These are phyloP conservation scores for Pyrocoelia pectoralis DNA, from an alignment of 2,888 invertebrate genomes.

Conservation along the genomic window DNA sequence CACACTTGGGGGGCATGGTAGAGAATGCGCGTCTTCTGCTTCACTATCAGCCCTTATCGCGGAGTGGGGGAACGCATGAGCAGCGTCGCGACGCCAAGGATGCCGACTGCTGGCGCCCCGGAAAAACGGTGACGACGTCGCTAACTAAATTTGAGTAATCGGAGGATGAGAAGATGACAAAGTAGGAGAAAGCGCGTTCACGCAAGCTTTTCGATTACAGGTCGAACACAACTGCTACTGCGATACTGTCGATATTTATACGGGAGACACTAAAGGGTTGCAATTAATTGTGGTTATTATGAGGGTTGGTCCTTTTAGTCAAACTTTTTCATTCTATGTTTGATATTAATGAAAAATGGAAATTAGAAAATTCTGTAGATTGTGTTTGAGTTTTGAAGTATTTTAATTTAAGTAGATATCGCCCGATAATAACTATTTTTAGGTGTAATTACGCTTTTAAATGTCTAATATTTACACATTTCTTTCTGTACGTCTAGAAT, in stretches of 20 bases:
- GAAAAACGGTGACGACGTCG: slow-evolving; percentile 40
- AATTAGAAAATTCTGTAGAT: slow-evolving; percentile 4
- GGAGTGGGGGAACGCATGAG: slow-evolving; percentile 61
- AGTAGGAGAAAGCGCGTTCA: slow-evolving; percentile 33
- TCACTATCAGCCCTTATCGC: slow-evolving; percentile 61
- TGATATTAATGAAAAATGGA: slow-evolving; percentile 6
- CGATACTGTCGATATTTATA: slow-evolving; percentile 4
- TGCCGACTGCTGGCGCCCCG: slow-evolving; percentile 60
- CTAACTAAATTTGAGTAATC: slow-evolving; percentile 23
- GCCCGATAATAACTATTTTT: background rate
- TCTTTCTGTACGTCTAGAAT: too few relatives aligned
- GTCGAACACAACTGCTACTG: slow-evolving; percentile 17
- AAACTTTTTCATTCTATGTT: background rate
- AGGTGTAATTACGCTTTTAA: too few relatives aligned
- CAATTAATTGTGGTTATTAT: slow-evolving; percentile 19
- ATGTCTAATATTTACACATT: too few relatives aligned
- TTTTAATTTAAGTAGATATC: background rate
- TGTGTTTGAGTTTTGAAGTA: background rate
- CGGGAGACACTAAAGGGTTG: slow-evolving; percentile 15
- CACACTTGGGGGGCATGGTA: slow-evolving; percentile 62
- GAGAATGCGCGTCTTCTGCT: slow-evolving; percentile 62
- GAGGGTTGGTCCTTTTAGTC: slow-evolving; percentile 4
- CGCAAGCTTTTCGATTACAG: slow-evolving; percentile 23
- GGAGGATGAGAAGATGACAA: slow-evolving; percentile 27
- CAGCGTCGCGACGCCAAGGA: slow-evolving; percentile 61